Evolutionary conservation across 2,113 vertebrate species (phyloP).

Genomic region (Trematocara macrostoma): DNA sequence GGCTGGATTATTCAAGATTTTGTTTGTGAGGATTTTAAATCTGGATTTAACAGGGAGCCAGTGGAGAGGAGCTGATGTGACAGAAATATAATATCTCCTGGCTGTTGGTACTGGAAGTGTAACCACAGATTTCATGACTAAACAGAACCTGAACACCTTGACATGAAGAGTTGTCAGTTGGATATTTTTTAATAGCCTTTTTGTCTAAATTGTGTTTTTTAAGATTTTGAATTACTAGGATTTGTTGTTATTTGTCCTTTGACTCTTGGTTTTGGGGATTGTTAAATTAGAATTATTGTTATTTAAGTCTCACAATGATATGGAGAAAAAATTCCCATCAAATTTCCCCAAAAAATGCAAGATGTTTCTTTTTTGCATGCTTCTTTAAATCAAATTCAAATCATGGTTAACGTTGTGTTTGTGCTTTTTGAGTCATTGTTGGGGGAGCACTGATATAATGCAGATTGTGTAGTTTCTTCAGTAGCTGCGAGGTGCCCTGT

Average conservation of each 20-base stretch:
- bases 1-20: too few relatives aligned
- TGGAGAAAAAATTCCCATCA: neutral
- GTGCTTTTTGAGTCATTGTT: neutral
- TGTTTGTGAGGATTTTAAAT: too few relatives aligned
- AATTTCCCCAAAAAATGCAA: neutral
- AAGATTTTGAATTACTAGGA: neutral
- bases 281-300: neutral
- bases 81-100: neutral
- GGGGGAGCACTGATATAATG: rapidly evolving
- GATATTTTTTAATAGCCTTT: neutral
- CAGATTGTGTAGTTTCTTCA: neutral
- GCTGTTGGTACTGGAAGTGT: neutral
- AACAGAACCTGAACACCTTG: neutral
- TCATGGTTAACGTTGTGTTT: rapidly evolving
- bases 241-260: neutral
- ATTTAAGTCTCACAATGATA: neutral
- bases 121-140: neutral
- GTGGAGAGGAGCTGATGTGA: too few relatives aligned
- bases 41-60: too few relatives aligned
- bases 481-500: neutral
- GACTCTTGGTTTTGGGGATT: neutral
- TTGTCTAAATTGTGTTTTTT: neutral
- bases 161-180: neutral
- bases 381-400: neutral
- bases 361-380: neutral